Conservation (phyloP, 2,113 vertebrate species). For the Petromus typicus region DNA sequence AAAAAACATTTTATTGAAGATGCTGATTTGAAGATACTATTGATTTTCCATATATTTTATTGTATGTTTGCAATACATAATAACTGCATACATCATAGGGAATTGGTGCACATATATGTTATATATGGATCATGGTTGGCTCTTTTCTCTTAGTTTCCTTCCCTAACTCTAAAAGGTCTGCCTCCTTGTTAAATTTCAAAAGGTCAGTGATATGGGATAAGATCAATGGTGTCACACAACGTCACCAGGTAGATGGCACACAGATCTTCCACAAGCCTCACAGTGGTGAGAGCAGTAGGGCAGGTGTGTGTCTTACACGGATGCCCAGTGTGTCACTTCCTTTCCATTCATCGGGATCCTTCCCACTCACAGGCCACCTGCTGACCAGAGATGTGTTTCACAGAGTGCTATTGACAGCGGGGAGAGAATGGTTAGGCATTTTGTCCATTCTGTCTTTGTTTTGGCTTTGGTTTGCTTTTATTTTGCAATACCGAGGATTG, state of each 20-base stretch:
- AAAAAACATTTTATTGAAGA: neutral
- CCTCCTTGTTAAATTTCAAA: neutral
- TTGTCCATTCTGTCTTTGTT: neutral
- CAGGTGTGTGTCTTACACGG: neutral
- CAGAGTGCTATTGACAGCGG: neutral
- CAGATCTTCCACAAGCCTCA: neutral
- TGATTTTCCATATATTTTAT: no score
- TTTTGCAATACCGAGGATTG: neutral
- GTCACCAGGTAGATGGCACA: neutral
- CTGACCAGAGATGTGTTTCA: no score
- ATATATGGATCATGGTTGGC: neutral
- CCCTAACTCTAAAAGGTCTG: neutral
- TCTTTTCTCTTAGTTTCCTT: neutral
- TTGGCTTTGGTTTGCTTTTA: neutral
- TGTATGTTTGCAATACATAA: neutral
- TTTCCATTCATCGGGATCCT: neutral
- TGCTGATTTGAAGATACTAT: no score
- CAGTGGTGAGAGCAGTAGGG: neutral
- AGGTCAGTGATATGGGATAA: neutral
- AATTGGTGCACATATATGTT: neutral
- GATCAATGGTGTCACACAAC: neutral
- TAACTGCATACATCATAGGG: neutral
- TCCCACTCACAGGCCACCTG: neutral
- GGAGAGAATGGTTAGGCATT: neutral
- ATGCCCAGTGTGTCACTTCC: accelerated